Conservation (phyloP, 2,888 invertebrate genomes). For the Trypoxylon attenuatum region DNA sequence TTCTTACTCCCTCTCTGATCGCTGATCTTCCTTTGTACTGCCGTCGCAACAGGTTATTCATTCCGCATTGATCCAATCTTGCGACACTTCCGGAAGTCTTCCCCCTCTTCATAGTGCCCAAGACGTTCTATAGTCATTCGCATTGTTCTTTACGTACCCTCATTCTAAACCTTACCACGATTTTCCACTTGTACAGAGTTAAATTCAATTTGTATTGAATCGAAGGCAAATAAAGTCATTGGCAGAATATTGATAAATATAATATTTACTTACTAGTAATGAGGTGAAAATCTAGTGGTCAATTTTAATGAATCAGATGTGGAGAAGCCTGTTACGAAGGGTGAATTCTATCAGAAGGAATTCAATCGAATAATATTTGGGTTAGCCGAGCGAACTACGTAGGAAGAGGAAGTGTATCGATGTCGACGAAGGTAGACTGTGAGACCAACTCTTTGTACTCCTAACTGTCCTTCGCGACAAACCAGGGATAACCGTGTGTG, state of each 20-base stretch:
- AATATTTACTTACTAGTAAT: too few species aligned
- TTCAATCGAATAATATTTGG: conserved; percentile 56
- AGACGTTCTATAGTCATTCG: not conserved
- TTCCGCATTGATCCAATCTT: conserved; percentile 38
- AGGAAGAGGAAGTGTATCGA: conserved; percentile 5
- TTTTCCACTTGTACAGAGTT: too few species aligned
- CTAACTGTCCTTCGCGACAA: conserved; percentile 58
- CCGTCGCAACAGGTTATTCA: conserved; percentile 28
- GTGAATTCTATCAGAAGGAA: conserved; percentile 40
- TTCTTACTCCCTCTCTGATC: not conserved
- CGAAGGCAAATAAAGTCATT: too few species aligned
- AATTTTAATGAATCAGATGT: too few species aligned
- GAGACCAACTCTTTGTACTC: conserved; percentile 29
- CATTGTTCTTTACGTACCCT: too few species aligned
- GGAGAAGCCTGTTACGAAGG: conserved; percentile 54
- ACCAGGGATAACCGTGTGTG: conserved; percentile 51
- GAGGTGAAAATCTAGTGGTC: too few species aligned
- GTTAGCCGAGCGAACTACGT: conserved; percentile 43
- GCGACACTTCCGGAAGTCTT: conserved; percentile 42
- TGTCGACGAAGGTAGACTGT: conserved; percentile 14
- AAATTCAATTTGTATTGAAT: too few species aligned
- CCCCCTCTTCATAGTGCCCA: conserved; percentile 9
- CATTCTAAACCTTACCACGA: too few species aligned
- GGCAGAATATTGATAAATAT: too few species aligned
- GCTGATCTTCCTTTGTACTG: conserved; percentile 38